phyloP scores from a whole-genome alignment of 2,888 invertebrate genomes.

The Yponomeuta plumbellus region DNA sequence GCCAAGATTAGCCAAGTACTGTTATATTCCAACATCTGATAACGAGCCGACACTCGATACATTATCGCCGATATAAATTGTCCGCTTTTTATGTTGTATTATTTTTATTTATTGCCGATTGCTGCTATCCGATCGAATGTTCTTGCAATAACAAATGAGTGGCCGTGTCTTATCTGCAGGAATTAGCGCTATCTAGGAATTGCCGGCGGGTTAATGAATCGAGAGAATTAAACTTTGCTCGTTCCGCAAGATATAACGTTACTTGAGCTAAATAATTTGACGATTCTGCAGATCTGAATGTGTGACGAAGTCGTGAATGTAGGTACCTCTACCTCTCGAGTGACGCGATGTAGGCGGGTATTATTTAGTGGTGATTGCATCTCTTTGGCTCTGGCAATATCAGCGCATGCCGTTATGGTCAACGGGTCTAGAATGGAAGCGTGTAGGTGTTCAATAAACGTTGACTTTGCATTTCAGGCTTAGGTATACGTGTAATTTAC shows the following conservation, averaged over 20 bases:
- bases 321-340: background rate
- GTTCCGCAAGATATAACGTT: background rate
- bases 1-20: slow-evolving; percentile 32
- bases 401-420: background rate
- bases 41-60: slow-evolving; percentile 41
- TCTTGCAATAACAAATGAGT: slow-evolving; percentile 45
- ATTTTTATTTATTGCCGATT: slow-evolving; percentile 34
- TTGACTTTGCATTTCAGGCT: background rate
- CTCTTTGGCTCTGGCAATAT: background rate
- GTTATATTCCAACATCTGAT: slow-evolving; percentile 36
- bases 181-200: slow-evolving; percentile 32
- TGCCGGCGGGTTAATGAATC: slow-evolving; percentile 14
- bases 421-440: background rate
- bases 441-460: background rate
- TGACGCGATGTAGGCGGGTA: background rate
- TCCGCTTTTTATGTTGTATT: slow-evolving; percentile 29
- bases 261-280: background rate
- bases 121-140: slow-evolving; percentile 36
- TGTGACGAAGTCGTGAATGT: background rate
- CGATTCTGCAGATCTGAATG: background rate
- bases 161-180: slow-evolving; percentile 47
- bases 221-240: background rate
- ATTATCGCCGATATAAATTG: slow-evolving; percentile 52
- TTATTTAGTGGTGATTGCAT: background rate
- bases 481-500: background rate